phyloP scores from a whole-genome alignment of 2,888 invertebrate genomes.

The Drosophila fulvimacula region DNA sequence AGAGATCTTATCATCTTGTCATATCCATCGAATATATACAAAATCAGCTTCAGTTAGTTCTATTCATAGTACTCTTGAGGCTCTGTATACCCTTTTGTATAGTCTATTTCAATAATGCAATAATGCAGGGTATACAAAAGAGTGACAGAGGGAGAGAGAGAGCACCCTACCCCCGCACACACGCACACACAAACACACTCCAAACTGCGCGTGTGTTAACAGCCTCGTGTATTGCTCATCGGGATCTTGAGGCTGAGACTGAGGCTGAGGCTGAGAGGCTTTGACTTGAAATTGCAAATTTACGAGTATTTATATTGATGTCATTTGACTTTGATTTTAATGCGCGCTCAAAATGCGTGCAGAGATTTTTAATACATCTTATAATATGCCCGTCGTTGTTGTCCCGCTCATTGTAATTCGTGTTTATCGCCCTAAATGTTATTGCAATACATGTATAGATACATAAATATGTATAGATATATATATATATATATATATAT shows the following conservation, averaged over 20 bases:
- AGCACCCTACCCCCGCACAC: not conserved
- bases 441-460: constrained; percentile 4
- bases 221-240: constrained; percentile 50
- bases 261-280: constrained; percentile 41
- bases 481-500: not conserved
- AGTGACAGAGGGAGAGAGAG: not conserved
- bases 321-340: constrained; percentile 82
- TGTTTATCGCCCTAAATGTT: constrained; percentile 13
- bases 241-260: constrained; percentile 41
- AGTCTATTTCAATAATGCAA: not conserved
- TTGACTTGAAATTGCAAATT: constrained; percentile 76
- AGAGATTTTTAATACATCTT: constrained; percentile 76
- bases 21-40: no score
- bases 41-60: no score
- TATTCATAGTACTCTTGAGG: no score
- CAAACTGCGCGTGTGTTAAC: constrained; percentile 48
- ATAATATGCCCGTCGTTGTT: constrained; percentile 18
- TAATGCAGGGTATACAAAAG: constrained; percentile 5
- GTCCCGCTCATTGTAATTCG: constrained; percentile 20
- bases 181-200: not conserved
- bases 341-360: constrained; percentile 78
- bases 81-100: not conserved
- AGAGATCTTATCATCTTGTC: not conserved
- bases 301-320: constrained; percentile 82
- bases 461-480: not conserved